phyloP scores from a whole-genome alignment of 2,797 vertebrate genomes.

The Corythornis leucogaster region DNA sequence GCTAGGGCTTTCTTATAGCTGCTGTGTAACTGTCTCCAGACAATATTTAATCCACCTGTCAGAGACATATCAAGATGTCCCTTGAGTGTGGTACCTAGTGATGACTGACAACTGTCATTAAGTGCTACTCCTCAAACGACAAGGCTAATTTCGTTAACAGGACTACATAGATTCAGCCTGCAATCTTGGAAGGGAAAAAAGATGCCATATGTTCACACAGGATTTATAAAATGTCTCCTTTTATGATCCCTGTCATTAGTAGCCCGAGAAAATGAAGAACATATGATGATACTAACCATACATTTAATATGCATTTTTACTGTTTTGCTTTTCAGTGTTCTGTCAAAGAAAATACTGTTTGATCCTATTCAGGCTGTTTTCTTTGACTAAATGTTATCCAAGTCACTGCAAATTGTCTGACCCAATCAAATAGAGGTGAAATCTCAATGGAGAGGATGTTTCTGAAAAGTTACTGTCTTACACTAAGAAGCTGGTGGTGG shows the following conservation, averaged over 20 bases:
- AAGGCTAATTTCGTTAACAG: slow-evolving; percentile 37
- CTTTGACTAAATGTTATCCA: not conserved
- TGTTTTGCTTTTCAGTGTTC: not conserved
- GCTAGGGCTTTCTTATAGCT: slow-evolving; percentile 29
- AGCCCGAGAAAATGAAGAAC: not conserved
- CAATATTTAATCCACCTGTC: slow-evolving; percentile 41
- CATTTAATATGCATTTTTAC: not conserved
- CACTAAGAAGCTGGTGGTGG: not conserved
- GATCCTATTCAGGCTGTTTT: not conserved
- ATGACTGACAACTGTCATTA: slow-evolving; percentile 56
- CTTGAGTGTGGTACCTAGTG: slow-evolving; percentile 16
- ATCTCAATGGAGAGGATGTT: not conserved
- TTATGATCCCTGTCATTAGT: not conserved
- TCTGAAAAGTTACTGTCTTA: not conserved
- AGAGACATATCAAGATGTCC: not conserved
- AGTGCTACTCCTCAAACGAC: not conserved
- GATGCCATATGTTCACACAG: not conserved
- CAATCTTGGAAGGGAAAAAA: not conserved
- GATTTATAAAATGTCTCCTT: slow-evolving; percentile 3
- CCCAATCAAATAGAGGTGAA: not conserved
- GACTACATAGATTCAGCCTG: slow-evolving; percentile 12
- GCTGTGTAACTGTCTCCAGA: not conserved
- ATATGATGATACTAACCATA: not conserved
- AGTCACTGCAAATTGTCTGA: not conserved
- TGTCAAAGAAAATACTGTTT: not conserved